Evolutionary conservation across 2,888 invertebrate genomes (phyloP), one percentile per base, ranked within the genome.

Genomic region (Polyommatus iphigenia): DNA sequence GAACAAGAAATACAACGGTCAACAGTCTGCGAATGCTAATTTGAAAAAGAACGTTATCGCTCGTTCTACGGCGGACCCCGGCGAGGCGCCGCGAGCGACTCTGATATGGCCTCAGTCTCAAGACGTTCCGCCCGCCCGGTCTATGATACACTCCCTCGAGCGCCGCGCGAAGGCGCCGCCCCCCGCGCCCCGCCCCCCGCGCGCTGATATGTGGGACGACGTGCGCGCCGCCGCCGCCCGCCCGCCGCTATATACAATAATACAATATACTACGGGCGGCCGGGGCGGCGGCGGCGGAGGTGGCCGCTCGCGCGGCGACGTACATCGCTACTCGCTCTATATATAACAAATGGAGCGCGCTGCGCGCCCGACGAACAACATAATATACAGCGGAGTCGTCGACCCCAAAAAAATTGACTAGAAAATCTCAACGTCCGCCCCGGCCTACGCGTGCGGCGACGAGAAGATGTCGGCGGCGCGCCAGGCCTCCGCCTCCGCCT

Each of bases 31-130:
- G 81, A 84, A 85, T 83, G 81, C 84, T 84, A 81, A 83, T 84
- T 83, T 84, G 80, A 82, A 82, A 81, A 83, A 82, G 81, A 80
- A 84, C 84, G 84, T 77, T 82, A 84, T 84, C 85, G 85, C 93
- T 93, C 88, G 87, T 92, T 92, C 93, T 93, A 91, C 91, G 90
- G 90, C 89, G 93, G 90, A 91, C 87, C 82, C 88, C 86, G 88
- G 87, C 87, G 85, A 88, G 86, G 86, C 32, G 81, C 81, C 82
- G 84, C 83, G 88, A 89, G 88, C 91, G 91, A 92, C 89, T 88
- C 88, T 93, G 93, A 93, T 94, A 94, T 93, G 93, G 93, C 89
- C 92, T 93, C 93, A 93, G 93, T 93, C 93, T 94, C 93, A 92
- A 93, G 93, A 94, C 91, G 91, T 89, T 91, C 90, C 92, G 87